Conservation (phyloP, 2,113 vertebrate genomes). For the Etheostoma cragini region DNA sequence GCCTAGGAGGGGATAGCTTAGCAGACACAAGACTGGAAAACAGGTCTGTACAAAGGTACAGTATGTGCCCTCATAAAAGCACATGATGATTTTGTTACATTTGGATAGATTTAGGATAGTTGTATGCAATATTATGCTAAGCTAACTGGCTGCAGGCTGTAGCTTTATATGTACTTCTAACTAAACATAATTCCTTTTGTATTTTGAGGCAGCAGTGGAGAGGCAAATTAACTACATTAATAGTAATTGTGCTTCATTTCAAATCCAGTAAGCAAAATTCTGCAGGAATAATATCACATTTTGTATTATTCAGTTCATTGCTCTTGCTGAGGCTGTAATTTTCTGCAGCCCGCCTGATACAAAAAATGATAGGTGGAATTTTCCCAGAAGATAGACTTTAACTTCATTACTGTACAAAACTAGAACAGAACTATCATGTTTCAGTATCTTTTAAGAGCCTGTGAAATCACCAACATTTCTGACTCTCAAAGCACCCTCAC, state of each 20-base stretch:
- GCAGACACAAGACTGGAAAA: background rate
- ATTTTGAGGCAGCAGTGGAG: background rate
- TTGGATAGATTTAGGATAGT: background rate
- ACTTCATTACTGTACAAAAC: constrained; percentile 11
- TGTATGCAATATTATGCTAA: background rate
- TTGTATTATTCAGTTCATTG: constrained; percentile 6
- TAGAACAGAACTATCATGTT: background rate
- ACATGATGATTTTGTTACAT: background rate
- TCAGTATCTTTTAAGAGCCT: constrained; percentile 26
- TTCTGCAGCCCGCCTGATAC: background rate
- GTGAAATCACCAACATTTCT: constrained; percentile 58
- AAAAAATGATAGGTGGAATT: constrained; percentile 10
- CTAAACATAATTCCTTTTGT: background rate
- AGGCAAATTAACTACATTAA: background rate
- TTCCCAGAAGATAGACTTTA: constrained; percentile 15
- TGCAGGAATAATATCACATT: constrained; percentile 3
- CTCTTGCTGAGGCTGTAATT: constrained; percentile 9
- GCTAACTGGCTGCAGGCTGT: background rate
- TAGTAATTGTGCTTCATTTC: background rate
- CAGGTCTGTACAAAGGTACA: background rate
- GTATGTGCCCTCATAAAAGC: background rate
- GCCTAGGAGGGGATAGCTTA: background rate
- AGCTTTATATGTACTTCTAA: constrained; percentile 2
- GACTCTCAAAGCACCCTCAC: constrained; percentile 34
- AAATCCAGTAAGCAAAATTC: background rate